Evolutionary conservation across 2,888 invertebrate species (phyloP), one percentile per base, ranked within the genome.

Genomic region (Aphrophora alni): DNA sequence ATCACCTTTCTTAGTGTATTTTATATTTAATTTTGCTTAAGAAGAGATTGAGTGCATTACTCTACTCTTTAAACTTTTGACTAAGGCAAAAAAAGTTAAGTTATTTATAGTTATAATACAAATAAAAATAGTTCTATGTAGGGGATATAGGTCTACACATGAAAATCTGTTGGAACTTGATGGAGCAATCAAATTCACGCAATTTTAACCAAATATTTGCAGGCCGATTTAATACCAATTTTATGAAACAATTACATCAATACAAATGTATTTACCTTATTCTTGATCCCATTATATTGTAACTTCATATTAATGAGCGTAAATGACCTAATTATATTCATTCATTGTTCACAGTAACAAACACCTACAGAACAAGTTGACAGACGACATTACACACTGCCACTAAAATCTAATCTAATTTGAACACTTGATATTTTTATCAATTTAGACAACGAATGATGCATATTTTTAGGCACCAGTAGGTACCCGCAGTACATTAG

Each of bases 211-310:
- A 33, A 4, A 33, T 33, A n/a, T n/a, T n/a, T n/a, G n/a, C n/a
- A n/a, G n/a, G n/a, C n/a, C n/a, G n/a, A n/a, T n/a, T n/a, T n/a
- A n/a, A n/a, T n/a, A n/a, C n/a, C n/a, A n/a, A n/a, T n/a, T n/a
- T n/a, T n/a, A n/a, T n/a, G n/a, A n/a, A n/a, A n/a, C n/a, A n/a
- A 33, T 33, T 33, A 33, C 33, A 33, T 33, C 33, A 7, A 10
- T 33, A 33, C 7, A 28, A 70, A n/a, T 70, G 1, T 27, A 27
- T 71, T 12, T 69, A 80, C 80, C 80, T 80, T 26, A 80, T 80
- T 38, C 80, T 71, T 69, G 80, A 80, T 77, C 80, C 80, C 80
- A 80, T 80, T 77, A 76, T 80, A 80, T 72, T 77, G 70, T 17
- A 59, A 27, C 38, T 38, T 38, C 71, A 27, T 21, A 59, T 59